A percentile compares a stretch with the other conserved stretches of the same genome.
phyloP scores from a whole-genome alignment of 2,113 vertebrate genomes.

The Archocentrus centrarchus region DNA sequence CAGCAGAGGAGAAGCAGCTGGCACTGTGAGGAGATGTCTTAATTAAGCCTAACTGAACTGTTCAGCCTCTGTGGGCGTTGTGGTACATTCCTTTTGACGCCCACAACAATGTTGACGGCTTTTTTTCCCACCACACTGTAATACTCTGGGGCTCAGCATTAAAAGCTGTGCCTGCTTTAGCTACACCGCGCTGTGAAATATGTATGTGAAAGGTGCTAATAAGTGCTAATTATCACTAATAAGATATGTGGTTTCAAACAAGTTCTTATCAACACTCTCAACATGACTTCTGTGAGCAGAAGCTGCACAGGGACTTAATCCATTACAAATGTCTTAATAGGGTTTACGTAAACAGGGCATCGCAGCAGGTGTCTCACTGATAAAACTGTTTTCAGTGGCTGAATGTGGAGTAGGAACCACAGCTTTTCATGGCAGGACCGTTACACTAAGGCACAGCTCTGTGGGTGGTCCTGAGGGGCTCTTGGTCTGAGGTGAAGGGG shows the following conservation, averaged over 20 bases:
- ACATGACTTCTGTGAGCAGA: background rate
- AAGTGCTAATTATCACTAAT: background rate
- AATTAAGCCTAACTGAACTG: background rate
- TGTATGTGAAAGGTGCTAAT: constrained; percentile 1
- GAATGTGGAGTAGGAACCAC: constrained; percentile 8
- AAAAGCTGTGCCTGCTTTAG: background rate
- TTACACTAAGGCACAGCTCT: background rate
- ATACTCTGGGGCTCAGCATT: constrained; percentile 18
- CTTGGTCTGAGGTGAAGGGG: constrained; percentile 18
- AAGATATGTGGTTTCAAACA: background rate
- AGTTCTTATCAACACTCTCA: background rate
- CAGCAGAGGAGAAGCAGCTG: background rate
- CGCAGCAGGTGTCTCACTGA: constrained; percentile 22
- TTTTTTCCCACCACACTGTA: constrained; percentile 28
- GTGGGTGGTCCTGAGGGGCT: constrained; percentile 50
- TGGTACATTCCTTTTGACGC: constrained; percentile 13
- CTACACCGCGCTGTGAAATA: background rate
- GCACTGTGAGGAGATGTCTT: background rate
- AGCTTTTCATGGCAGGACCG: constrained; percentile 21
- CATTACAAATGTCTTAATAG: constrained; percentile 21
- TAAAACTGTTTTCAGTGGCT: constrained; percentile 5
- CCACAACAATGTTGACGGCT: constrained; percentile 26
- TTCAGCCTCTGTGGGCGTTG: background rate
- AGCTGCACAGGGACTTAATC: constrained; percentile 21
- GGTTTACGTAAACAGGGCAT: constrained; percentile 21